A percentile compares a stretch with the other conserved stretches of the same genome.
Evolutionary conservation across 2,797 vertebrate genomes (phyloP).

Genomic region (Labroides dimidiatus): DNA sequence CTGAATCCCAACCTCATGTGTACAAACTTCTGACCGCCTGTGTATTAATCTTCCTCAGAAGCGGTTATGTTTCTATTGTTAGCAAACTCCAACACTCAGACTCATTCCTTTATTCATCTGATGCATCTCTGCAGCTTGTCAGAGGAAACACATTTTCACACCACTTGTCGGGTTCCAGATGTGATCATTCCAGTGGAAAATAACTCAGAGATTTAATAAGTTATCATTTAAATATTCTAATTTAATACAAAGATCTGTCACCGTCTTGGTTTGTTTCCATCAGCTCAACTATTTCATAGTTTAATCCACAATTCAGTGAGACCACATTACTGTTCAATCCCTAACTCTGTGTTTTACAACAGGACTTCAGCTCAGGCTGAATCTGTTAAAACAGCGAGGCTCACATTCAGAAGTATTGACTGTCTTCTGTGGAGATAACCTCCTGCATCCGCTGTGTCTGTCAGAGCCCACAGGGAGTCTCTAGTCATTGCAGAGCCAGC

Average conservation of each 20-base stretch:
- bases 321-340: too few relatives aligned
- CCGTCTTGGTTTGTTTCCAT: background rate
- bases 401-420: constrained; percentile 64
- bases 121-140: background rate
- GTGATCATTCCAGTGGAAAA: background rate
- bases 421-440: constrained; percentile 56
- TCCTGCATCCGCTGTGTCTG: constrained; percentile 19
- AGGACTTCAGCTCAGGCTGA: background rate
- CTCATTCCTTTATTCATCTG: constrained; percentile 9
- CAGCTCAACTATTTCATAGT: background rate
- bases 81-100: background rate
- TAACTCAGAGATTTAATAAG: background rate
- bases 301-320: background rate
- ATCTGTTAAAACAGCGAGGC: constrained; percentile 6
- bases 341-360: background rate
- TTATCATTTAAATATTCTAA: background rate
- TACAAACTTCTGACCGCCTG: constrained; percentile 52
- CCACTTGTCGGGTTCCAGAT: constrained; percentile 7
- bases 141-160: background rate
- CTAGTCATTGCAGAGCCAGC: constrained; percentile 37
- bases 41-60: constrained; percentile 40
- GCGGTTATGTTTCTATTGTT: constrained; percentile 12
- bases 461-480: constrained; percentile 60
- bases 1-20: constrained; percentile 52
- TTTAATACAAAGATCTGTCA: background rate